A percentile compares a stretch with the other conserved stretches of the same genome.
phyloP scores from a whole-genome alignment of 2,797 vertebrate genomes.

The Emys orbicularis region DNA sequence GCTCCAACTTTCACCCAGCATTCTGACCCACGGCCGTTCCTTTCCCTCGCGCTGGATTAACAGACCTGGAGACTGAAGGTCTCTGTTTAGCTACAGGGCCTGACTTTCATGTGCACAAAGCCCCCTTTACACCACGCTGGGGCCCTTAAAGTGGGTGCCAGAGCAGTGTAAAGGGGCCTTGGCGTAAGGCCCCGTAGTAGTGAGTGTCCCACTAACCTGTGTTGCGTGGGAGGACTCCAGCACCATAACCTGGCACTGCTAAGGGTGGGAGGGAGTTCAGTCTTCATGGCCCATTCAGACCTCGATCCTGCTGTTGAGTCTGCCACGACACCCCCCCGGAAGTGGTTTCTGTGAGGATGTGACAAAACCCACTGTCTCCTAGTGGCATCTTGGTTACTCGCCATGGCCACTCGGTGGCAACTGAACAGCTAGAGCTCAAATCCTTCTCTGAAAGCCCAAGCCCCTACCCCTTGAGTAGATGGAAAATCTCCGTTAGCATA shows the following conservation, averaged over 20 bases:
- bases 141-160: background rate
- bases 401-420: background rate
- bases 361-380: rapidly evolving
- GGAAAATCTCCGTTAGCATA: background rate
- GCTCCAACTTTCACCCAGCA: constrained; percentile 20
- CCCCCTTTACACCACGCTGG: background rate
- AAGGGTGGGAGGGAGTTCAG: too few species aligned
- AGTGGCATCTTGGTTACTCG: rapidly evolving
- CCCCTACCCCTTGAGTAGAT: background rate
- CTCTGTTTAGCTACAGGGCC: background rate
- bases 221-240: rapidly evolving
- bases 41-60: background rate
- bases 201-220: rapidly evolving
- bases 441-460: background rate
- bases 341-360: rapidly evolving
- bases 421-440: rapidly evolving
- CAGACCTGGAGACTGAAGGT: background rate
- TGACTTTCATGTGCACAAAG: background rate
- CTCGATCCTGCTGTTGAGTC: background rate
- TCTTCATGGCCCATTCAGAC: background rate
- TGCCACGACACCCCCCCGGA: background rate
- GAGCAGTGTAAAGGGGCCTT: rapidly evolving
- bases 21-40: background rate
- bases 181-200: rapidly evolving
- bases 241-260: background rate